These are phyloP conservation scores for Calyptomena viridis DNA, from an alignment of 2,113 vertebrate genomes.

Conservation along the genomic window DNA sequence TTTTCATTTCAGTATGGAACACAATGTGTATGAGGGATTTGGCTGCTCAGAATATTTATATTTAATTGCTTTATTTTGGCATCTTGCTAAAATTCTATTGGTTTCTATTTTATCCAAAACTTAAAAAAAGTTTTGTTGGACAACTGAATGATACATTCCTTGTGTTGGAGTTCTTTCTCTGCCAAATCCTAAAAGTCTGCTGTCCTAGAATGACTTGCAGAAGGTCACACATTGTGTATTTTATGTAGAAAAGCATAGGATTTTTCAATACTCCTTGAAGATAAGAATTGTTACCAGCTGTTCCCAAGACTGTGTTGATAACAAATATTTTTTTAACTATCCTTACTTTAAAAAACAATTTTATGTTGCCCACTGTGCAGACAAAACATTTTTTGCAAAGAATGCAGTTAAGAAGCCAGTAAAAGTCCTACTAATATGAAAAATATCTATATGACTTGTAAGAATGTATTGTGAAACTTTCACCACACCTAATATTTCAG, in stretches of 20 bases:
- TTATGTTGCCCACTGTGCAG: neutral
- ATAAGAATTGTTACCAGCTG: slow-evolving; percentile 1
- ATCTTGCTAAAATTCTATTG: neutral
- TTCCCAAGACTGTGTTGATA: neutral
- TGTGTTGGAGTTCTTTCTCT: neutral
- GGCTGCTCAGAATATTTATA: slow-evolving; percentile 5
- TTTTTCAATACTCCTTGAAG: neutral
- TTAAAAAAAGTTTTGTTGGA: neutral
- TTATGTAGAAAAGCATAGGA: neutral
- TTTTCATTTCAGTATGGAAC: neutral
- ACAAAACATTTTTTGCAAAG: slow-evolving; percentile 36
- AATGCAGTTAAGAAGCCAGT: slow-evolving; percentile 16
- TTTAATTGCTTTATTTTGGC: slow-evolving; percentile 36
- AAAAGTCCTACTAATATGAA: neutral
- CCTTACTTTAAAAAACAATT: neutral
- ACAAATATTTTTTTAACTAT: neutral
- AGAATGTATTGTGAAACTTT: neutral
- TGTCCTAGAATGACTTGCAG: neutral
- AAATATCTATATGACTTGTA: neutral
- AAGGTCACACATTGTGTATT: neutral
- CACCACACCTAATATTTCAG: neutral
- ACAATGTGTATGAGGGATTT: neutral
- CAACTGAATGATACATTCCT: neutral
- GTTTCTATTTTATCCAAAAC: slow-evolving; percentile 14
- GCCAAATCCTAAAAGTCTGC: neutral